Conservation (phyloP, 2,797 vertebrate genomes). For the Mastacembelus armatus region DNA sequence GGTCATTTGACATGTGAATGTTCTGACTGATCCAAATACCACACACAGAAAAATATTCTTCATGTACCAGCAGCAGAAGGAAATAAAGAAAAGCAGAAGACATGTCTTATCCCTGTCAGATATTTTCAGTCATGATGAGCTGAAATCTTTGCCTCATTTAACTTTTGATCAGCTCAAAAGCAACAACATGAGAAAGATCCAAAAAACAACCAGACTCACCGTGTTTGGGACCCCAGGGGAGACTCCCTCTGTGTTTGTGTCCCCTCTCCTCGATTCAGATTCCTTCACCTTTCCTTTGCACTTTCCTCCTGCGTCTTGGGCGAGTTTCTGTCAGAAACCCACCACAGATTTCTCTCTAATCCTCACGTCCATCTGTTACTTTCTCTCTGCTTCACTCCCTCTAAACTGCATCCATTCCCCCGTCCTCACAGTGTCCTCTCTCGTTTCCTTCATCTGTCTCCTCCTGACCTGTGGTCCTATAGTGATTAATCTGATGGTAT, state of each 20-base stretch:
- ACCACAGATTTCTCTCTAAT: constrained; percentile 73
- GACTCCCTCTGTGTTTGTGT: no score
- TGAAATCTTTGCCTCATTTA: constrained; percentile 29
- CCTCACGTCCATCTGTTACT: constrained; percentile 75
- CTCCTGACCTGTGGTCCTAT: constrained; percentile 41
- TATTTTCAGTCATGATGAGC: not conserved
- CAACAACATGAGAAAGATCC: not conserved
- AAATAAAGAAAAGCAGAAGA: not conserved
- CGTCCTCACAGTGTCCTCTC: constrained; percentile 7
- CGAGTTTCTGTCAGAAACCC: constrained; percentile 66
- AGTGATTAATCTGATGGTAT: constrained; percentile 59
- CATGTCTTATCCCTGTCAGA: not conserved
- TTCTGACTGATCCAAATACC: no score
- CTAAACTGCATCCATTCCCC: constrained; percentile 22
- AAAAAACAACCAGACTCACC: constrained; percentile 38
- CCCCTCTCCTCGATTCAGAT: no score
- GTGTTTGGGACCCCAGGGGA: not conserved
- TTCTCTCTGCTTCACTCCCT: constrained; percentile 53
- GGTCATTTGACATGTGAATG: no score
- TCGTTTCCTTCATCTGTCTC: constrained; percentile 32
- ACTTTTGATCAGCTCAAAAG: no score
- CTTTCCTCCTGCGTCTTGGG: constrained; percentile 49
- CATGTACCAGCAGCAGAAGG: no score
- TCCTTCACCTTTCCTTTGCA: constrained; percentile 39
- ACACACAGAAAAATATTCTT: no score